Evolutionary conservation across 2,888 invertebrate genomes (phyloP), one percentile per base, ranked within the genome.

Genomic region (Heliconius cydno): DNA sequence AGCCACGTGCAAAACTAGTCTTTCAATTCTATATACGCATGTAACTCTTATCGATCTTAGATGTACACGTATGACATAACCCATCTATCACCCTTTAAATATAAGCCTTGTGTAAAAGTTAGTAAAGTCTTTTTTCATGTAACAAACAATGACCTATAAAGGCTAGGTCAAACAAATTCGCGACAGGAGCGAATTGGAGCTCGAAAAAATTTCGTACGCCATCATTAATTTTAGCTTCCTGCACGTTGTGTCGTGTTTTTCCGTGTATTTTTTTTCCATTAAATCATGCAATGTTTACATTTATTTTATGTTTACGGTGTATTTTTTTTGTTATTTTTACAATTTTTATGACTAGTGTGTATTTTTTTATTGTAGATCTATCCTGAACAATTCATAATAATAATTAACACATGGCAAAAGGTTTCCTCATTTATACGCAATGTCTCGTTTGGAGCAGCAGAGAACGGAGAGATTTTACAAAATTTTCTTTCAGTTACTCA

Each of bases 121-220:
- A 82, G 88, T 89, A 86, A 89, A 87, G 85, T 85, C 84, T 85
- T 85, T 89, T 89, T 90, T 84, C 87, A 85, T 73, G 78, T 82
- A 87, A 81, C 84, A 78, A 78, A 66, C 83, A 82, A 77, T 92
- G 92, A 92, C 92, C 93, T 91, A 92, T 86, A 91, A 92, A 90
- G 86, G 79, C 84, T 86, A 88, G 90, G 89, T 89, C 88, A 88
- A 88, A 88, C 89, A 90, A 90, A 91, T 92, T 90, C 88, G 88
- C 87, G 82, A 86, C 90, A 89, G 89, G 86, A 87, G 85, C 87
- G 89, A 84, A 90, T 86, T 88, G 85, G 83, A 87, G 81, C 82
- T 83, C 82, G 80, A 84, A 85, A 85, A 86, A 86, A 87, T 85
- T 86, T 78, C 73, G 76, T 75, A 76, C 67, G 78, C 74, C 85